Evolutionary conservation across 2,888 invertebrate species (phyloP).

Genomic region (Dryocosmus kuriphilus): DNA sequence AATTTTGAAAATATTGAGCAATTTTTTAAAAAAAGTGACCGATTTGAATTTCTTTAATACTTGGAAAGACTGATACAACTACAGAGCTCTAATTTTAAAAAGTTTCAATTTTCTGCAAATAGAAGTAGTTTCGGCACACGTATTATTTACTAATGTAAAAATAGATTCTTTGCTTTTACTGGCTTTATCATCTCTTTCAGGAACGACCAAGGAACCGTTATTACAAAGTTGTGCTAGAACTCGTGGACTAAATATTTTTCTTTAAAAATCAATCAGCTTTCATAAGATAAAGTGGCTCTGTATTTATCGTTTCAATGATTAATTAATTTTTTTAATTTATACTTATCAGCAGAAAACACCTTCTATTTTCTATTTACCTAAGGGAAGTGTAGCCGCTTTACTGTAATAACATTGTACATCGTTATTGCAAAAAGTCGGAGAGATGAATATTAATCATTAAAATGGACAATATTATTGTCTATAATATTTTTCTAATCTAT

Average conservation of each 20-base stretch:
- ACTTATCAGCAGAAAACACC: slow-evolving; percentile 52
- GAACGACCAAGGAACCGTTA: slow-evolving; percentile 67
- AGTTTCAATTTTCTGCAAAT: slow-evolving; percentile 53
- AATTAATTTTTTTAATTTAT: slow-evolving; percentile 39
- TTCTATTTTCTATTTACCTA: slow-evolving; percentile 59
- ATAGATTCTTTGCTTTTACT: slow-evolving; percentile 64
- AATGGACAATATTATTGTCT: slow-evolving; percentile 65
- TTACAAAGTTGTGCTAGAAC: slow-evolving; percentile 44
- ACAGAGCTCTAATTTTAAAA: slow-evolving; percentile 6
- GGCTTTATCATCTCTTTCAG: slow-evolving; percentile 53
- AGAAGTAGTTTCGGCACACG: slow-evolving; percentile 59
- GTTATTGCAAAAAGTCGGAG: slow-evolving; percentile 48
- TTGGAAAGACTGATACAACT: not conserved
- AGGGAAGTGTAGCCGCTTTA: slow-evolving; percentile 57
- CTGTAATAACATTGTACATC: slow-evolving; percentile 51
- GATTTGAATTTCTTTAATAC: not conserved
- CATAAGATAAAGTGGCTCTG: not conserved
- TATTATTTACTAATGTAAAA: slow-evolving; percentile 63
- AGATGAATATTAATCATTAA: slow-evolving; percentile 50
- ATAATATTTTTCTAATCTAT: slow-evolving; percentile 49
- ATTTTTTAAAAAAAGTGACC: not conserved
- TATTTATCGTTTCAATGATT: not conserved
- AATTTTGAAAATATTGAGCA: slow-evolving; percentile 27
- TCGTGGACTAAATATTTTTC: slow-evolving; percentile 34
- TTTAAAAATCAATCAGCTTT: slow-evolving; percentile 5